Conservation (phyloP, 1,140 invertebrate species). For the Drosophila virilis region DNA sequence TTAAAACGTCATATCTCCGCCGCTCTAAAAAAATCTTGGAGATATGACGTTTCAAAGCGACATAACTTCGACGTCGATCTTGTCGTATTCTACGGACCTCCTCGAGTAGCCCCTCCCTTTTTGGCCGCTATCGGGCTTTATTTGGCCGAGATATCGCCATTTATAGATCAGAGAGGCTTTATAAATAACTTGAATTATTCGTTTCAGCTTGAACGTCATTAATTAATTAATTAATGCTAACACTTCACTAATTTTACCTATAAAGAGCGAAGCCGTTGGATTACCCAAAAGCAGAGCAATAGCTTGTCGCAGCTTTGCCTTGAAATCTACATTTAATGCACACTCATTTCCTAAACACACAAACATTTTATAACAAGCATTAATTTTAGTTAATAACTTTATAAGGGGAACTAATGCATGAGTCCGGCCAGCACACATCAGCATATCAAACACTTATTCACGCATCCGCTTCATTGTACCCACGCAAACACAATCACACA, state of each 20-base stretch:
- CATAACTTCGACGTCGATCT: no score
- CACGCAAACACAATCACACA: slow-evolving; percentile 17
- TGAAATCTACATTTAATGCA: slow-evolving; percentile 61
- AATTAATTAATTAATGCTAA: background rate
- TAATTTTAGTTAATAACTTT: slow-evolving; percentile 83
- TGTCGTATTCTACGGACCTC: no score
- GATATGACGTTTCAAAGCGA: no score
- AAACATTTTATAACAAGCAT: slow-evolving; percentile 76
- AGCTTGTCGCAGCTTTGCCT: background rate
- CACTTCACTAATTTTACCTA: slow-evolving; percentile 4
- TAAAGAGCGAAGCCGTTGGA: background rate
- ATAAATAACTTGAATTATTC: background rate
- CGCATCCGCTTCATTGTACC: slow-evolving; percentile 9
- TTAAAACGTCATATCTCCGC: no score
- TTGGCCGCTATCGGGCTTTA: no score
- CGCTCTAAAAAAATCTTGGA: no score
- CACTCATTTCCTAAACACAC: slow-evolving; percentile 72
- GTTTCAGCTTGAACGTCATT: background rate
- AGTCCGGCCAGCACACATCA: slow-evolving; percentile 34
- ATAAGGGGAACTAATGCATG: slow-evolving; percentile 68
- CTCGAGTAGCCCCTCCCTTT: no score
- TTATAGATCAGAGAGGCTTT: no score
- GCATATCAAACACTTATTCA: slow-evolving; percentile 43
- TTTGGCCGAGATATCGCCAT: no score
- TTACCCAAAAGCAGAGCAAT: background rate